A percentile compares a stretch with the other conserved stretches of the same genome.
phyloP scores from a whole-genome alignment of 64 coral and sea anemone species.

The Stichodactyla helianthus region DNA sequence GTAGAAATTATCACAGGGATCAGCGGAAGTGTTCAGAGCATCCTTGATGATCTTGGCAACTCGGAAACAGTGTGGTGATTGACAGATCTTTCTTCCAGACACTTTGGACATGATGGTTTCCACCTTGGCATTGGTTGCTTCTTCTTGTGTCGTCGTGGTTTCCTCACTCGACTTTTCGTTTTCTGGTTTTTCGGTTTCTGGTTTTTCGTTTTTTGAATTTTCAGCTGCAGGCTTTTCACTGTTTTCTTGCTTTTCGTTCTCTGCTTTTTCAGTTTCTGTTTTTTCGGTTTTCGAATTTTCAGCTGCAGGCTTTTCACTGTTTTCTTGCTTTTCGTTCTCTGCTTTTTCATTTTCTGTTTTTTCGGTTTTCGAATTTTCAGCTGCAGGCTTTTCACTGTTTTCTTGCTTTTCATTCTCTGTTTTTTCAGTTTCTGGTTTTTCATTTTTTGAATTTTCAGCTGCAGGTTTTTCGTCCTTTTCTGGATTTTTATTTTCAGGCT shows the following conservation, averaged over 20 bases:
- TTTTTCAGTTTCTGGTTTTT: background rate
- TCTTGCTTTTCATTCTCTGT: background rate
- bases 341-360: background rate
- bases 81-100: conserved; percentile 32
- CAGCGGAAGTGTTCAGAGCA: conserved; percentile 40
- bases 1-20: conserved; percentile 84
- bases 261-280: background rate
- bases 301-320: background rate
- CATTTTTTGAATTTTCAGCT: background rate
- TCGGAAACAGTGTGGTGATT: conserved; percentile 46
- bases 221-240: background rate
- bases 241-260: background rate
- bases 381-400: background rate
- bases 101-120: conserved; percentile 4
- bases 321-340: too few relatives aligned
- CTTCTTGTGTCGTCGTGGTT: background rate
- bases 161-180: background rate
- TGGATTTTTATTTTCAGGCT: background rate
- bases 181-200: background rate
- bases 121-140: background rate
- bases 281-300: background rate
- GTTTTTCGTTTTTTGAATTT: background rate
- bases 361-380: background rate
- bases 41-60: conserved; percentile 64
- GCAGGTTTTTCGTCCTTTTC: background rate